A percentile compares a stretch with the other conserved stretches of the same genome.
phyloP scores from a whole-genome alignment of 2,797 vertebrate species.

The Nasua narica region DNA sequence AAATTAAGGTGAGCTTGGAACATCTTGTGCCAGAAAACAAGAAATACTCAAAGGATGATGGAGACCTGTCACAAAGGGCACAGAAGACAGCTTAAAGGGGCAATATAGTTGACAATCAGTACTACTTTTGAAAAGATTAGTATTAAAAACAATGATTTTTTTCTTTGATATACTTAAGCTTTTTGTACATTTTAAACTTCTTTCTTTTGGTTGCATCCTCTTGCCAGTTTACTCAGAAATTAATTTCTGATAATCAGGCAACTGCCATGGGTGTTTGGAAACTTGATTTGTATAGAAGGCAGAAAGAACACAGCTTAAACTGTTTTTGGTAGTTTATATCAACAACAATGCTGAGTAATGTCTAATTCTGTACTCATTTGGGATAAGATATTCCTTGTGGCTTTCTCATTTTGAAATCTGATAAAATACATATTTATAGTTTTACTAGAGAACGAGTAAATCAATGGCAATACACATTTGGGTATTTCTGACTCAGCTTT shows the following conservation, averaged over 20 bases:
- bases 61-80: background rate
- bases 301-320: constrained; percentile 27
- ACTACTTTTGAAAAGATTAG: constrained; percentile 80
- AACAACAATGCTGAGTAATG: background rate
- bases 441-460: constrained; percentile 37
- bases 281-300: background rate
- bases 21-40: constrained; percentile 24
- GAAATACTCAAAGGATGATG: background rate
- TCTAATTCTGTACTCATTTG: background rate
- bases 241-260: constrained; percentile 42
- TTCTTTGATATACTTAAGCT: constrained; percentile 65
- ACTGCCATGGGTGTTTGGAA: background rate
- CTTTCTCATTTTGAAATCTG: constrained; percentile 46
- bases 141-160: constrained; percentile 78
- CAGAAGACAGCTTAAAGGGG: background rate
- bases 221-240: constrained; percentile 82
- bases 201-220: constrained; percentile 78
- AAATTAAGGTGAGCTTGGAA: constrained; percentile 18
- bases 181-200: constrained; percentile 70
- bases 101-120: constrained; percentile 74
- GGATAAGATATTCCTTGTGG: background rate
- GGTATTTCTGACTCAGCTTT: constrained; percentile 51
- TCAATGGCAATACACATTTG: background rate
- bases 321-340: background rate
- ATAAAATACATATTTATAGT: constrained; percentile 1